Base-by-base conservation (phyloP, 1,140 invertebrate species). In the Holcopasites calliopsidis region DNA sequence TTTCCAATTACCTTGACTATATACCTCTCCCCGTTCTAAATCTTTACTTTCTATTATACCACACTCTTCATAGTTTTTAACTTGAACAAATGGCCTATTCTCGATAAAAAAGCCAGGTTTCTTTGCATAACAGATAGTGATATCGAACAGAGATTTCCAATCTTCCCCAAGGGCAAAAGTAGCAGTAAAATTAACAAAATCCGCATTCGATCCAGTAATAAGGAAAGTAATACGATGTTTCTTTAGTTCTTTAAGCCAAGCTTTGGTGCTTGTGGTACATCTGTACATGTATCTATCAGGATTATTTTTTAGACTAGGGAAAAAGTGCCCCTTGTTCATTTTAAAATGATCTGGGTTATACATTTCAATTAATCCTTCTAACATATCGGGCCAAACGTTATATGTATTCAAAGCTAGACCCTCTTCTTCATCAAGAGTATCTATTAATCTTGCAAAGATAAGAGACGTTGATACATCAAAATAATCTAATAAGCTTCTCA, bases 81-180 rank as follows among this genome's bases (percentile, higher is more conserved):
- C n/a, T 16, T 79, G 82, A n/a, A 94, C 88, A 86, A 96, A 97
- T 5, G 94, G 93, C 57, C 93, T 92, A 23, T 92, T 90, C 0
- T 86, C 85, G 11, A 91, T 93, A 78, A 97, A 97, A 88, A 97
- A 97, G 0, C 94, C 94, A 16, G 96, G 96, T 88, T 97, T 97
- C 80, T 93, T 94, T 1, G 95, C 95, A 90, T 92, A 95, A 82
- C 94, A 96, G 11, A 96, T 85, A 31, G 94, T 90, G 70, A 95
- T 92, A 88, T 97, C 95, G 88, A 97, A 97, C 47, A 94, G 92
- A 5, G 94, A 92, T 64, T 88, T 92, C 96, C 96, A 97, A 72
- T 96, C 91, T 57, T 92, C 71, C 6, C 96, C 96, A 35, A 97
- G 86, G 16, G 93, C 93, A 83, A 93, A 93, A 10, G 90, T 90